Base-by-base conservation (phyloP, 2,797 vertebrate species). In the Coranthus polyacanthus region DNA sequence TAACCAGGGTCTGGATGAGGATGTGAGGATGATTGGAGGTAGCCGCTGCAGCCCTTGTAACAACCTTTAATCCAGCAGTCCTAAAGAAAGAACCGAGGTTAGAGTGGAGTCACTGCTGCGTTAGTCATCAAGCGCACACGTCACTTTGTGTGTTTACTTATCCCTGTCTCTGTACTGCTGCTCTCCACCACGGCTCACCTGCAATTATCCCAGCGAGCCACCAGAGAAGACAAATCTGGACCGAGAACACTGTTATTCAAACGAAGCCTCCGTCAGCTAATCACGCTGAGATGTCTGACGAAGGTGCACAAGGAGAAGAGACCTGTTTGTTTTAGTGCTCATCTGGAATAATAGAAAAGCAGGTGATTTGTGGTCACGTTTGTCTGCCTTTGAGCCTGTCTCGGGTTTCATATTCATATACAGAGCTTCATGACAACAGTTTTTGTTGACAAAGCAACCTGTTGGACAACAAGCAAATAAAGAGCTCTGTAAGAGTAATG, bases 401-500 rank as follows among this genome's bases (percentile, higher is more conserved):
- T 88, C 81, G 8, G 1, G 56, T 85, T 83, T 83, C 82, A 80
- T 43, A 57, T 59, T 47, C 21, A 2, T 29, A n/a, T 15, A 12
- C 45, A 4, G 21, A 16, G 21, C 60, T 16, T 53, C 50, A 75
- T 75, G 66, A 64, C 46, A 16, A 4, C n/a, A n/a, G n/a, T n/a
- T 54, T 38, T 41, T 89, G 75, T 87, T 88, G 82, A 88, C 85
- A 68, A 38, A 82, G 80, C 82, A 81, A 89, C 88, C 88, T 92
- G 90, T 91, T 88, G 88, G n/a, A n/a, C n/a, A n/a, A n/a, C n/a
- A n/a, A n/a, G n/a, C n/a, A n/a, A n/a, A n/a, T n/a, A n/a, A n/a
- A n/a, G n/a, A n/a, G n/a, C n/a, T n/a, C n/a, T n/a, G n/a, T n/a
- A n/a, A n/a, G n/a, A n/a, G n/a, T n/a, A n/a, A n/a, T n/a, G n/a